These are phyloP conservation scores for Caenorhabditis zanzibari DNA, from an alignment of 2,888 invertebrate species.

Conservation along the genomic window DNA sequence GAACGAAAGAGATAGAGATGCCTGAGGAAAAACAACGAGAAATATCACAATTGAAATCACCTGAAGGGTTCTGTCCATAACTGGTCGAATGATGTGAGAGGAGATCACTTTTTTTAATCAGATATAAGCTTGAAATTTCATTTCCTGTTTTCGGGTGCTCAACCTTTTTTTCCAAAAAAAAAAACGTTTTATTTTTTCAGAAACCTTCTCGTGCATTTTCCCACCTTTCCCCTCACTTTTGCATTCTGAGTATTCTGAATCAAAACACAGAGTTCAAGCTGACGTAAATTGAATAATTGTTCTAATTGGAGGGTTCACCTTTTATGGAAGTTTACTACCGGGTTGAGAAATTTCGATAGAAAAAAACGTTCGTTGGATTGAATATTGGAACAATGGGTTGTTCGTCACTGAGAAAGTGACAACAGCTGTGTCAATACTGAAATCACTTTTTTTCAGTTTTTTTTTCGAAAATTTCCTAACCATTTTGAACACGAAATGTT, in stretches of 20 bases:
- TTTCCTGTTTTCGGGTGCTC: not conserved
- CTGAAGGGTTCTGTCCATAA: too few relatives aligned
- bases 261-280: constrained; percentile 4
- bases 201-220: not conserved
- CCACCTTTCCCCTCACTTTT: too few relatives aligned
- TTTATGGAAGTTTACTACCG: constrained; percentile 5
- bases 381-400: not conserved
- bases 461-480: too few relatives aligned
- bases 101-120: not conserved
- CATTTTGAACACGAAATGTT: too few relatives aligned
- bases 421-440: not conserved
- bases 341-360: not conserved
- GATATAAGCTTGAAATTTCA: not conserved
- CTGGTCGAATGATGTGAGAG: too few relatives aligned
- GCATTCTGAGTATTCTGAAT: not conserved
- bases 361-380: not conserved
- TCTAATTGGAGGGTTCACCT: constrained; percentile 6
- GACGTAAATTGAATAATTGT: not conserved
- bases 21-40: not conserved
- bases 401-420: not conserved
- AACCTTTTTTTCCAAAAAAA: too few relatives aligned
- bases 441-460: too few relatives aligned
- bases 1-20: not conserved
- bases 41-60: constrained; percentile 3
- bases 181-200: too few relatives aligned